phyloP scores from a whole-genome alignment of 2,888 invertebrate genomes.

The Pyrochroa serraticornis region DNA sequence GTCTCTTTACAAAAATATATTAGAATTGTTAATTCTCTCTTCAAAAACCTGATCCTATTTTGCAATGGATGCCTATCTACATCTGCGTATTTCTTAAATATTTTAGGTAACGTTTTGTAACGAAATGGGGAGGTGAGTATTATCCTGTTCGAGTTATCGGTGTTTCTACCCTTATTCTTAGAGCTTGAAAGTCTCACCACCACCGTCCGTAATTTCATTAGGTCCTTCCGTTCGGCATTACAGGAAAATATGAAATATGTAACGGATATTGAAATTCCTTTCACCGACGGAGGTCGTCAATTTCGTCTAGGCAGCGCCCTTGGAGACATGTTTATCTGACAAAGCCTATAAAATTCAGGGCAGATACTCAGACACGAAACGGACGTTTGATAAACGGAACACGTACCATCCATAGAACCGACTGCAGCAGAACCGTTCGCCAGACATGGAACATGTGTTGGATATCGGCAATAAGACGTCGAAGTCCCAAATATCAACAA shows the following conservation, averaged over 20 bases:
- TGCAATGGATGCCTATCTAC: too few relatives aligned
- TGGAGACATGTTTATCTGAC: conserved; percentile 12
- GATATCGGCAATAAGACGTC: conserved; percentile 2
- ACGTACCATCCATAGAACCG: conserved; percentile 4
- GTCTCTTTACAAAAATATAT: too few relatives aligned
- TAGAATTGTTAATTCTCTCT: too few relatives aligned
- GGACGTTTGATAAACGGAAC: conserved; percentile 8
- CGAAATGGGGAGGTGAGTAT: too few relatives aligned
- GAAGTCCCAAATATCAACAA: conserved; percentile 7
- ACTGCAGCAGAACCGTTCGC: background rate
- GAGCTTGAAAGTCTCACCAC: too few relatives aligned
- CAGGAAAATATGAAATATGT: conserved; percentile 1
- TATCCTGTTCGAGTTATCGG: too few relatives aligned
- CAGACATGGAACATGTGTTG: conserved; percentile 3
- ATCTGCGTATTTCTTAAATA: too few relatives aligned
- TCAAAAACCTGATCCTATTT: too few relatives aligned
- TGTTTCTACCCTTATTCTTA: too few relatives aligned
- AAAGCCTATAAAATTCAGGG: conserved; percentile 9
- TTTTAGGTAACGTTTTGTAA: too few relatives aligned
- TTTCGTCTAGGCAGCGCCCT: conserved; percentile 2
- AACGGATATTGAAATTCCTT: conserved; percentile 9
- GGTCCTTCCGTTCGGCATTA: background rate
- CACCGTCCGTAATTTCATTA: background rate
- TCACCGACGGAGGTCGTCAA: conserved; percentile 6
- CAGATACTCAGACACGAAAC: background rate